Evolutionary conservation across 2,888 invertebrate genomes (phyloP), one percentile per base, ranked within the genome.

Genomic region (Hetaerina titia): DNA sequence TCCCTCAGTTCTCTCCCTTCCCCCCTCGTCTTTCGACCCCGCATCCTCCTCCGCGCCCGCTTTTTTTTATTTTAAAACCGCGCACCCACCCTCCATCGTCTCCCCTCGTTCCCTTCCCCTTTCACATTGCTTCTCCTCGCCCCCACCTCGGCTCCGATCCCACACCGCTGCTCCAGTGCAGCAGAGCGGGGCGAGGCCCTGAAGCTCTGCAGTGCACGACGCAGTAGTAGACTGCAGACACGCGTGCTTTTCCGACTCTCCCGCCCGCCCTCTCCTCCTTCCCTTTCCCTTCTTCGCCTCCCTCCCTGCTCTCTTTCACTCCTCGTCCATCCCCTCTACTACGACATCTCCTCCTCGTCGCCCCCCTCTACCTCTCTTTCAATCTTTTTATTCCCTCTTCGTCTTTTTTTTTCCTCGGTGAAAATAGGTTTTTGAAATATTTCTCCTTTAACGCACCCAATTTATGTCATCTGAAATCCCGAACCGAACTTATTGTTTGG

Each of bases 171-270:
- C 92, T 56, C 56, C 92, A 92, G 92, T 92, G 92, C 92, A 92
- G 92, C 92, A 92, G 92, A 92, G 69, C 31, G 64, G 81, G 92
- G 92, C 69, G 69, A 69, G n/a, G 92, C n/a, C 92, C 92, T n/a
- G 92, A 92, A 92, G 92, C 69, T 92, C 92, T 92, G 92, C 92
- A 92, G 92, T 92, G 92, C 92, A 92, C 92, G 69, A 92, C 92
- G 92, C 92, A 92, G 92, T 74, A 92, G 92, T 92, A 69, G 64
- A 74, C 92, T 92, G 92, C 92, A 92, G 92, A 92, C 92, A 92
- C 92, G 92, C 92, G 92, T 92, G 92, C 92, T n/a, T 92, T 56
- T 69, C 92, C 92, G 92, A 92, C 69, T 64, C 64, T 63, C 90
- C 57, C 90, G 69, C 92, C 57, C 25, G 19, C 25, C 45, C 90